Percentiles rank a stretch among this genome's conserved stretches.
These are phyloP conservation scores for Antidorcas marsupialis DNA, from an alignment of 2,113 vertebrate genomes.

Conservation along the genomic window DNA sequence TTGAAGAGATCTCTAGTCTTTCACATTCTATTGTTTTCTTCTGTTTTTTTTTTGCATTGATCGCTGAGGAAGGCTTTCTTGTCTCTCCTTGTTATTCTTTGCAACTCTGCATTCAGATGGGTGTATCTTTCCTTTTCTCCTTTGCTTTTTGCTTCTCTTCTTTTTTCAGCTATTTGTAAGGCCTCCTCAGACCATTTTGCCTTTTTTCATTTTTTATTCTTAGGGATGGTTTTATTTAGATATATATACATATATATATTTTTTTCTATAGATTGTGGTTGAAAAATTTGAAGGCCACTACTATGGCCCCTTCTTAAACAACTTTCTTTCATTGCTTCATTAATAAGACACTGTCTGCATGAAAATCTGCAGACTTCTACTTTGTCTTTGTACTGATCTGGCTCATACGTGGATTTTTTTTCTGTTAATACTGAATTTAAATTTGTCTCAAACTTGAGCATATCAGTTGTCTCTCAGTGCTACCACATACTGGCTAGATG, in stretches of 20 bases:
- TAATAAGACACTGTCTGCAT: background rate
- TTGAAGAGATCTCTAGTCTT: background rate
- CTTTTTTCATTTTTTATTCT: background rate
- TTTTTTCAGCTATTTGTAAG: background rate
- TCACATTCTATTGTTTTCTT: background rate
- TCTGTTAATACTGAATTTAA: background rate
- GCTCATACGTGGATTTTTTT: background rate
- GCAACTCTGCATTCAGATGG: background rate
- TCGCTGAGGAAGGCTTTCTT: background rate
- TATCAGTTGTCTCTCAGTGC: background rate
- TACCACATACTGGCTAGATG: background rate
- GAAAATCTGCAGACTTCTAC: background rate
- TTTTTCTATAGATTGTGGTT: background rate
- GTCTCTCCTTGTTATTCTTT: background rate
- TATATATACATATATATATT: background rate
- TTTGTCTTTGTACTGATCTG: background rate
- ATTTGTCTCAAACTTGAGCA: background rate
- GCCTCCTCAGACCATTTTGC: background rate
- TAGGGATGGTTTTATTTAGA: background rate
- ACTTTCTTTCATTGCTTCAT: background rate
- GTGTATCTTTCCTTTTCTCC: background rate
- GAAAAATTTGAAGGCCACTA: background rate
- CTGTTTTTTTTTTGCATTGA: background rate
- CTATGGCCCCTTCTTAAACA: background rate
- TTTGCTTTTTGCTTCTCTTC: background rate